Evolutionary conservation across 2,888 invertebrate genomes (phyloP).

Genomic region (Meandrusa payeni): DNA sequence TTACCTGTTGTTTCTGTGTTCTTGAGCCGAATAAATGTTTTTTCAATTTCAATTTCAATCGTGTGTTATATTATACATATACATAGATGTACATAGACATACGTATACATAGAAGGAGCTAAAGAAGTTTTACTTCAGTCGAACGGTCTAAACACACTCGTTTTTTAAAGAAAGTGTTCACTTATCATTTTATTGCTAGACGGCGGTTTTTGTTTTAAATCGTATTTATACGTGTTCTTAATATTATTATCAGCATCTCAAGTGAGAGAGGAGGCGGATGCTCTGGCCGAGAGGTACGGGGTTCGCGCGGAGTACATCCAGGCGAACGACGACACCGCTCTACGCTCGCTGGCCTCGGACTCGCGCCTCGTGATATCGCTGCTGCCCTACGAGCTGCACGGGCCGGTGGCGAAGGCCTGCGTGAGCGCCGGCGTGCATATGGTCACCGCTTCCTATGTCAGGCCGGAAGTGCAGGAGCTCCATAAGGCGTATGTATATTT

Average conservation of each 20-base stretch:
- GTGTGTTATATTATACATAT: too few relatives aligned
- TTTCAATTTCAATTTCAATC: too few relatives aligned
- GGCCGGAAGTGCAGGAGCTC: conserved; percentile 89
- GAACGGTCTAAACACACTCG: too few relatives aligned
- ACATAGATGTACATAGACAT: too few relatives aligned
- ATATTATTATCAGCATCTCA: conserved; percentile 86
- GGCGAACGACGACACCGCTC: conserved; percentile 86
- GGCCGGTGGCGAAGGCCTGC: conserved; percentile 91
- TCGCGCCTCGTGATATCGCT: conserved; percentile 92
- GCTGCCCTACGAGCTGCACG: conserved; percentile 94
- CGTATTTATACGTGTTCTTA: too few relatives aligned
- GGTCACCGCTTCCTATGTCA: conserved; percentile 98
- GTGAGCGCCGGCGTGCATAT: conserved; percentile 93
- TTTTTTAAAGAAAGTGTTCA: too few relatives aligned
- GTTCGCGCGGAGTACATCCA: conserved; percentile 91
- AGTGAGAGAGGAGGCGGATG: conserved; percentile 93
- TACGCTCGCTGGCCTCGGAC: conserved; percentile 85
- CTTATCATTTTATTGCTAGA: too few relatives aligned
- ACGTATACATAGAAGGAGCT: too few relatives aligned
- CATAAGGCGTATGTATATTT: conserved; percentile 83
- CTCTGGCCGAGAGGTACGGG: conserved; percentile 87
- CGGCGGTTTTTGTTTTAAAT: too few relatives aligned
- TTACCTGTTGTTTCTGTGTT: too few relatives aligned
- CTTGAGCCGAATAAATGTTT: too few relatives aligned
- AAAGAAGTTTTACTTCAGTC: too few relatives aligned